Evolutionary conservation across 2,113 vertebrate species (phyloP).

Genomic region (Cheilinus undulatus): DNA sequence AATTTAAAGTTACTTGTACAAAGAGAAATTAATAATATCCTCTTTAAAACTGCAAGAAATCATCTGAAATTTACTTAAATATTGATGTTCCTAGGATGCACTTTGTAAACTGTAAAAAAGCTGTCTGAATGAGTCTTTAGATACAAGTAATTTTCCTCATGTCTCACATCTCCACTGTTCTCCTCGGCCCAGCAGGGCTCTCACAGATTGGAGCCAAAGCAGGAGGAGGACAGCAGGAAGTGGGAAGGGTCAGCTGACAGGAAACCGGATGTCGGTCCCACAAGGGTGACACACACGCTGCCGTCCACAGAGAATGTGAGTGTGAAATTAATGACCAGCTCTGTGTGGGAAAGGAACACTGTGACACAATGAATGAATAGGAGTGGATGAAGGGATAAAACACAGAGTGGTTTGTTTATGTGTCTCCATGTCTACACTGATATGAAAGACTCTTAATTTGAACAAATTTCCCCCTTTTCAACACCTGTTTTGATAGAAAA

Average conservation of each 20-base stretch:
- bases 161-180: background rate
- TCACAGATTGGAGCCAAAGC: conserved; percentile 74
- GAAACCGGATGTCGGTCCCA: conserved; percentile 74
- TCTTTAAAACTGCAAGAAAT: no score
- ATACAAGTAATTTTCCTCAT: no score
- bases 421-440: background rate
- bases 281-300: conserved; percentile 79
- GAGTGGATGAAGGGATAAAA: background rate
- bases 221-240: conserved; percentile 84
- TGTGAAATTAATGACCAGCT: conserved; percentile 21
- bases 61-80: no score
- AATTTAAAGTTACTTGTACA: no score
- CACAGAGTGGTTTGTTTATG: background rate
- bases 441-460: background rate
- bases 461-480: background rate
- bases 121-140: no score
- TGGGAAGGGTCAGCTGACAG: conserved; percentile 86
- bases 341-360: background rate
- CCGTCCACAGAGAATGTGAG: conserved; percentile 87
- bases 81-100: no score
- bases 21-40: no score
- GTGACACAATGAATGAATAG: background rate
- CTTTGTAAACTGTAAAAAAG: no score
- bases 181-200: conserved; percentile 65
- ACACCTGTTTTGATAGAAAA: background rate